Evolutionary conservation across 2,797 vertebrate species (phyloP), one percentile per base, ranked within the genome.

Genomic region (Rhinoraja longicauda): DNA sequence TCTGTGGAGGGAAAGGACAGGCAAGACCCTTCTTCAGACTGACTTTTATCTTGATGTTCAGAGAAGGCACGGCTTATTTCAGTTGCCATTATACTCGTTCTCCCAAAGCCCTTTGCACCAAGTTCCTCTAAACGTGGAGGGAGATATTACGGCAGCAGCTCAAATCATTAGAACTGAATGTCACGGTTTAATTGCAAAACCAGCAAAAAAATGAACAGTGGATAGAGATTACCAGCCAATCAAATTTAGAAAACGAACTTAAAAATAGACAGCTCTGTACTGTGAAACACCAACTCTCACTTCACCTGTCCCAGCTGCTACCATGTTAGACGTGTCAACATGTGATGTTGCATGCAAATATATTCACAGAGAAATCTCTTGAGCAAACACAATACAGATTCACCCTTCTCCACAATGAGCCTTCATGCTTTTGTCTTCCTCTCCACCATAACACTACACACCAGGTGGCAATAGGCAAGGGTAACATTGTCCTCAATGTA

Each of bases 321-420:
- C 75, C 93, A 93, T 94, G 94, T 94, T 96, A 96, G 96, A 95
- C 94, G 95, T 95, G 93, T 94, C 90, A 95, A 94, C 93, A 93
- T 73, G 93, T 95, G 95, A 95, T 94, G 32, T 24, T 73, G 36
- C 39, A 32, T 91, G 84, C 84, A 95, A 95, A 96, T 95, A 64
- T 95, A 96, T 96, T 95, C 95, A 95, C 93, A 95, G 95, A 92
- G 94, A 96, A 96, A 96, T 95, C 95, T 94, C 95, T 95, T 94
- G 21, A 72, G 90, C 36, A 24, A 72, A 73, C 67, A 91, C 90
- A 72, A 70, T 67, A 73, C 64, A 53, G 12, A 29, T 36, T 72
- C 67, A 91, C 17, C 32, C 17, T 39, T 21, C 86, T 90, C 32
- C 64, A 70, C 13, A 36, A 4, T 67, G 5, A 45, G 84, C 10